These are phyloP conservation scores for Helleia helle DNA, from an alignment of 2,888 invertebrate genomes.

Conservation along the genomic window DNA sequence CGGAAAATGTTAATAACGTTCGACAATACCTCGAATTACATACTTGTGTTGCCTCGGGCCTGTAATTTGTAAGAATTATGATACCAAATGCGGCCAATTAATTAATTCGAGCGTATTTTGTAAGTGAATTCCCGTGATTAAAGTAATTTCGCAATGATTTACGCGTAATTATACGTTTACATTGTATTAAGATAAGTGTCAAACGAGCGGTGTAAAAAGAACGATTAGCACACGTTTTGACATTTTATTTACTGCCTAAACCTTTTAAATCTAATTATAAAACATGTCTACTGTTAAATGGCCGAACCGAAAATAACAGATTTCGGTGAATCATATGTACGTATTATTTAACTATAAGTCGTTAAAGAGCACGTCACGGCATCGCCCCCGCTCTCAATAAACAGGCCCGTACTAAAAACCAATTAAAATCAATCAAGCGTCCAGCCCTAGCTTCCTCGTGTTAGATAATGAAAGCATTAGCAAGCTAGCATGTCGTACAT, in stretches of 20 bases:
- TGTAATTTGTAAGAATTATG: constrained; percentile 44
- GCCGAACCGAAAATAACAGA: too few species aligned
- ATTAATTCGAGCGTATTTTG: constrained; percentile 24
- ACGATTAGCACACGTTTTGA: too few species aligned
- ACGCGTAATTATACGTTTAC: constrained; percentile 8
- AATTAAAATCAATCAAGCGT: constrained; percentile 49
- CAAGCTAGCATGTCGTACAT: constrained; percentile 19
- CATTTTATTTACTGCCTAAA: too few species aligned
- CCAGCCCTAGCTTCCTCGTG: constrained; percentile 23
- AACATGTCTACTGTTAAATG: too few species aligned
- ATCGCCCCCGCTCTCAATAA: constrained; percentile 21
- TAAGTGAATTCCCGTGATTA: constrained; percentile 11
- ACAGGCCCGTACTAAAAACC: constrained; percentile 40
- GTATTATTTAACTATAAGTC: too few species aligned
- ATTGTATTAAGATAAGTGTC: too few species aligned
- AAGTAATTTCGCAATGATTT: not conserved
- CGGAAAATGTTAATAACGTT: constrained; percentile 62
- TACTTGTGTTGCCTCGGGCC: constrained; percentile 29
- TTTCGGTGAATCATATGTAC: too few species aligned
- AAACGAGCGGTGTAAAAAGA: too few species aligned
- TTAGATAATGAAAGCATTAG: constrained; percentile 23
- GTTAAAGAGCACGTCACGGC: not conserved
- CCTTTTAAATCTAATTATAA: too few species aligned
- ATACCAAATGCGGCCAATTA: constrained; percentile 35
- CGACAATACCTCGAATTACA: constrained; percentile 46